phyloP scores from a whole-genome alignment of 37 sponge, comb jelly and placozoan genomes.

The Bolinopsis microptera region DNA sequence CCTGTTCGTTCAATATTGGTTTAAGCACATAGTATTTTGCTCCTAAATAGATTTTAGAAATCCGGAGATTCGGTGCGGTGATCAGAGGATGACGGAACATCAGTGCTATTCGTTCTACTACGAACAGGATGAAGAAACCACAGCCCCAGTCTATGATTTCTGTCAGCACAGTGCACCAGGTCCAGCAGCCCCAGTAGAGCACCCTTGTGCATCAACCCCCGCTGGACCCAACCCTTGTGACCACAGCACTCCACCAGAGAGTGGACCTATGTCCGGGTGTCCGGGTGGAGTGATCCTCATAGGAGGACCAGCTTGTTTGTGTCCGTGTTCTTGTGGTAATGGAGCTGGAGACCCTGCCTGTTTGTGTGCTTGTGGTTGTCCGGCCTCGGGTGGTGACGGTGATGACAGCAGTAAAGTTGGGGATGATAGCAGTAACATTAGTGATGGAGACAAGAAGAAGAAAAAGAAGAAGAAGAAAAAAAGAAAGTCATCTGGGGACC shows the following conservation, averaged over 20 bases:
- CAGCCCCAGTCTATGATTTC: conserved; percentile 1
- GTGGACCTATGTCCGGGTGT: too few relatives aligned
- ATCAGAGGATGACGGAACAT: not conserved
- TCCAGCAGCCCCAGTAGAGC: not conserved
- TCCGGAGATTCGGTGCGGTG: not conserved
- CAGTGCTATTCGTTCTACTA: not conserved
- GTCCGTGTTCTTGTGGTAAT: too few relatives aligned
- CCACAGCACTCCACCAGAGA: not conserved
- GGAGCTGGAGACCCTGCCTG: not conserved
- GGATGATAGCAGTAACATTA: too few relatives aligned
- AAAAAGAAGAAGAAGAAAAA: not conserved
- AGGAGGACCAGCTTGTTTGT: too few relatives aligned
- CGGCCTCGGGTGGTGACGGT: not conserved
- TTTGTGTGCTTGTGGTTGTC: too few relatives aligned
- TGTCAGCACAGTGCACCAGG: not conserved
- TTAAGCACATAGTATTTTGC: too few relatives aligned
- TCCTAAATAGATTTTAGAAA: too few relatives aligned
- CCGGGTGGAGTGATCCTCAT: too few relatives aligned
- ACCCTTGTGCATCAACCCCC: not conserved
- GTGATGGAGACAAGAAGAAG: too few relatives aligned
- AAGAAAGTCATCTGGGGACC: not conserved
- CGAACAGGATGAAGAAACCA: not conserved
- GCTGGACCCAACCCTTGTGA: too few relatives aligned
- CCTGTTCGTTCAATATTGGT: too few relatives aligned
- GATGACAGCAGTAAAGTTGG: too few relatives aligned